These are phyloP conservation scores for Megastigmus dorsalis DNA, from an alignment of 2,888 invertebrate genomes.

Conservation along the genomic window DNA sequence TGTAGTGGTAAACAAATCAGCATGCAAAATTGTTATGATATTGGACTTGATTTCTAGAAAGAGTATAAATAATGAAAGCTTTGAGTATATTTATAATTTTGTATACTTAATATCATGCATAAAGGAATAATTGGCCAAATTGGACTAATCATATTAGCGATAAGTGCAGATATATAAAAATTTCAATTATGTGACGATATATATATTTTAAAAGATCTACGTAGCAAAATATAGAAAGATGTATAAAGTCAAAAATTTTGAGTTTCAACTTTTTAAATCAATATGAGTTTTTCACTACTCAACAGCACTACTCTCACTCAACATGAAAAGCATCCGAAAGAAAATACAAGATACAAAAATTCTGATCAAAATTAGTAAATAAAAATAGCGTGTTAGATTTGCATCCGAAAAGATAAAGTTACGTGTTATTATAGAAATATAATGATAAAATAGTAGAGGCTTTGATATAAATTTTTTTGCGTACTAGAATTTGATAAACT, in stretches of 20 bases:
- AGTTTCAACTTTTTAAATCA: not conserved
- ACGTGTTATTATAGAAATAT: not conserved
- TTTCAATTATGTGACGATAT: not conserved
- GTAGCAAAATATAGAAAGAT: not conserved
- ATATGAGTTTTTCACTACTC: conserved; percentile 14
- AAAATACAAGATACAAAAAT: conserved; percentile 13
- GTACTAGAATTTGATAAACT: too few relatives aligned
- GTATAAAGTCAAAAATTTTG: conserved; percentile 13
- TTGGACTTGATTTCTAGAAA: not conserved
- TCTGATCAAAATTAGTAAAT: not conserved
- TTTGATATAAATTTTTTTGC: conserved; percentile 3
- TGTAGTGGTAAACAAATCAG: not conserved
- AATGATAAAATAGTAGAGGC: not conserved
- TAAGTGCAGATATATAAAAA: conserved; percentile 23
- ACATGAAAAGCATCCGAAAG: conserved; percentile 48
- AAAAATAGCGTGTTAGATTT: conserved; percentile 15
- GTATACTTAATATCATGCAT: conserved; percentile 17
- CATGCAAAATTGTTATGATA: conserved; percentile 28
- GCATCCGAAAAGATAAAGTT: not conserved
- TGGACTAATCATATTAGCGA: not conserved
- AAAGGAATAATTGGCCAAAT: not conserved
- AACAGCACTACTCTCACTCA: conserved; percentile 19
- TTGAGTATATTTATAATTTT: conserved; percentile 3
- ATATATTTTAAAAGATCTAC: not conserved
- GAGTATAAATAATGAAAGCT: not conserved